Base-by-base conservation (phyloP, 2,797 vertebrate genomes). In the Sus cebifrons region DNA sequence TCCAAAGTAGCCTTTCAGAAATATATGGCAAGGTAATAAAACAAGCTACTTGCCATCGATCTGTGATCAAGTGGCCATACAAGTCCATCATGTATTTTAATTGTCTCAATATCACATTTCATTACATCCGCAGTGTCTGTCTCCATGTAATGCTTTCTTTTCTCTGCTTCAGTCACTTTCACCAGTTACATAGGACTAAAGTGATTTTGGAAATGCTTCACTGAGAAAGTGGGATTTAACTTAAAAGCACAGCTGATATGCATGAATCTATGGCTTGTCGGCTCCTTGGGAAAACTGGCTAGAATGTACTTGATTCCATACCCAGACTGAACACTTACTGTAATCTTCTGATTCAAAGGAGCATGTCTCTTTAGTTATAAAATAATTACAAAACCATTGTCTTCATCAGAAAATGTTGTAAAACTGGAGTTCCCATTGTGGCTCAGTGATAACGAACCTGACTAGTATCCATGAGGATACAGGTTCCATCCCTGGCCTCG, bases 11-110 rank as follows among this genome's bases (percentile, higher is more conserved):
- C 71, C 77, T 94, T 92, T 70, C 58, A 87, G 92, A 95, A 96
- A 70, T 74, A 44, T 21, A 89, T 89, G 21, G 73, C 86, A 93
- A 82, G 52, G 62, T 93, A 95, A 85, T 95, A 92, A 97, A 95
- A 65, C 52, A 58, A 93, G 49, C 77, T 82, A 14, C 62, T 89
- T 94, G 70, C n/a, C 81, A 23, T 82, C 56, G 79, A 32, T 71
- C 16, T 70, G 17, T 62, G 81, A 82, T 58, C 74, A 82, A 25
- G 27, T 27, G 85, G 65, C 2, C 29, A 36, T 44, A 44, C 12
- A 87, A 27, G 32, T 29, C 21, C 77, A 73, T 79, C 27, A 23
- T 9, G 0, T 36, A 78, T 60, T 90, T 91, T 77, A 91, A 91
- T 84, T 91, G 25, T 88, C 49, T 83, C 15, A 5, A 0, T 44